These are phyloP conservation scores for Poeciliopsis infans DNA, from an alignment of 2,797 vertebrate species.

Conservation along the genomic window DNA sequence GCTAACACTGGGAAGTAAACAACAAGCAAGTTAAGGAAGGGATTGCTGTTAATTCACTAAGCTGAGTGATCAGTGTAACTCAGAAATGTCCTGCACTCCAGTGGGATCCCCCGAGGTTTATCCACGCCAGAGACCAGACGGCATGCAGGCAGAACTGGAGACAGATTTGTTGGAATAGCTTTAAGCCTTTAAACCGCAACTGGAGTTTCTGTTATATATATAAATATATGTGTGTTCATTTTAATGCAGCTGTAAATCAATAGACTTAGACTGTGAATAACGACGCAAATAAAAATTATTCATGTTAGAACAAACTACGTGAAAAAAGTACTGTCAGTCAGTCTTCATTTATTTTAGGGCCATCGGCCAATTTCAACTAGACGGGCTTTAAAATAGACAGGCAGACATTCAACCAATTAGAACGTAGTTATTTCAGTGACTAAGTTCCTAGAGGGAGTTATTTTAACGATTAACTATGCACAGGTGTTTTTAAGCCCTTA, in stretches of 20 bases:
- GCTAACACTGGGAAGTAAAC: conserved; percentile 39
- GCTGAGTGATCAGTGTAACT: conserved; percentile 50
- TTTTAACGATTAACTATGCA: not conserved
- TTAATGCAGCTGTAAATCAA: not conserved
- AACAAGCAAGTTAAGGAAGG: conserved; percentile 58
- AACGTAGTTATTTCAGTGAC: not conserved
- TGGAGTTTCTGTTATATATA: not conserved
- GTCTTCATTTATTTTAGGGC: not conserved
- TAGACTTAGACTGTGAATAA: not conserved
- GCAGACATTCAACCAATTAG: not conserved
- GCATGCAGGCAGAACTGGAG: not conserved
- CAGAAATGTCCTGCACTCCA: conserved; percentile 15
- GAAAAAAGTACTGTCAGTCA: not conserved
- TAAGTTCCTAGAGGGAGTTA: too few relatives aligned
- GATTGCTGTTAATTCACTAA: conserved; percentile 51
- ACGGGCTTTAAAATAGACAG: not conserved
- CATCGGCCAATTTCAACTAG: not conserved
- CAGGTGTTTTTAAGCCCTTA: not conserved
- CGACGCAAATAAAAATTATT: not conserved
- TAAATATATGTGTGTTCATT: not conserved
- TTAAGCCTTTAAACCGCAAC: conserved; percentile 1
- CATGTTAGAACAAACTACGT: not conserved
- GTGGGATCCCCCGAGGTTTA: conserved; percentile 23
- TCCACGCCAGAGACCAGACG: not conserved
- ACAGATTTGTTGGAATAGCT: not conserved